Base-by-base conservation (phyloP, 2,797 vertebrate genomes). In the Pyrocephalus nanus region DNA sequence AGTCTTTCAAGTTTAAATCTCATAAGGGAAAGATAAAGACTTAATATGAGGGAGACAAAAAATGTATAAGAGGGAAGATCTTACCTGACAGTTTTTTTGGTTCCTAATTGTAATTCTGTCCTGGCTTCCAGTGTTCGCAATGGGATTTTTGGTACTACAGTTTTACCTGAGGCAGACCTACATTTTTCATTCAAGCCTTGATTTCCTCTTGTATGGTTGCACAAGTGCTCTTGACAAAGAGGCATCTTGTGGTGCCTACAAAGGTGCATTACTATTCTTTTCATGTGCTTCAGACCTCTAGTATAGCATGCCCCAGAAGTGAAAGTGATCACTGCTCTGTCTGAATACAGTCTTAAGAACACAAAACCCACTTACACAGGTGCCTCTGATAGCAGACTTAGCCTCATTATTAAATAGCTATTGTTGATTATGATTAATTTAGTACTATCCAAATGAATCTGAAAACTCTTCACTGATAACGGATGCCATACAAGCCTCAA, bases 1-100 rank as follows among this genome's bases (percentile, higher is more conserved):
- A 70, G 48, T 85, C 53, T 95, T 94, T 89, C 95, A 95, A 95
- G 71, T 86, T 95, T 87, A 94, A 97, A 61, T 93, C 79, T 93
- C 96, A 89, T 81, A 85, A 80, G 90, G 94, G 93, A 96, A 93
- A 88, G 43, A 94, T 65, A 90, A 92, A 88, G 66, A 84, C 34
- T 77, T 90, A 77, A 82, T 73, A 75, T 55, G 60, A 91, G 34
- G 14, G 5, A 77, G 51, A n/a, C 84, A 74, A 74, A 95, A 95
- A 80, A 65, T 18, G 36, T 43, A 23, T 43, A 53, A 88, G 90
- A 78, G 10, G 6, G 27, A 88, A 88, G 26, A 54, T 57, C 17
- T 86, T 60, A 77, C 61, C 71, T 94, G 88, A 76, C 60, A 42
- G 9, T 6, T 73, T 70, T 70, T 90, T 67, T 76, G 50, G 6